Base-by-base conservation (phyloP, 92 coral and sea anemone species). In the Desmophyllum pertusum region DNA sequence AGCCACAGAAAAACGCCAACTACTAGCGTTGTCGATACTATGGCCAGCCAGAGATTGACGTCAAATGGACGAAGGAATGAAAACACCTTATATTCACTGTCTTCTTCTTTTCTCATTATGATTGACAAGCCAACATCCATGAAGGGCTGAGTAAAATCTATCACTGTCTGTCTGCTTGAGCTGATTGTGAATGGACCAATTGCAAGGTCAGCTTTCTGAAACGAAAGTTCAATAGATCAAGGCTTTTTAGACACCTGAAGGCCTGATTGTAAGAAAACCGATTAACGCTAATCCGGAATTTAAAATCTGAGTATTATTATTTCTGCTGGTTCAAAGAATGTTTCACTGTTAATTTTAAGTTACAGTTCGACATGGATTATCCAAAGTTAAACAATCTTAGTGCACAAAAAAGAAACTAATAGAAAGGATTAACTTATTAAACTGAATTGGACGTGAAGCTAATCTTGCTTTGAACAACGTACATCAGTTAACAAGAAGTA, bases 41-140 rank as follows among this genome's bases (percentile, higher is more conserved):
- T 89, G 31, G 93, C 89, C 59, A 92, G 48, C 95, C 95, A 92
- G 5, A 92, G 91, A 37, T 92, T 72, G 15, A 82, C 37, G 84
- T 90, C 86, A 71, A 92, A 92, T 5, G 95, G 95, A 39, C 88
- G 89, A 66, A 90, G 89, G 78, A 92, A 92, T 0, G 93, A 90
- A 40, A 90, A 87, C 75, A 90, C 93, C 70, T 90, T 90, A 46
- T 92, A 86, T 23, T 85, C 84, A 29, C 63, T 81, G 81, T 90
- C 91, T 61, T 74, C 79, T 36, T 86, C 93, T 48, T 90, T 87
- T 41, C 51, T 90, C 90, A 90, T 90, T 18, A 92, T 48, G 57
- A 92, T 85, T 55, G 91, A 85, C 46, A 92, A 87, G 40, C 95
- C 95, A 52, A 92, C 89, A 73, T 92, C 93, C 89, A 92, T 87